Conservation (phyloP, 2,797 vertebrate species). For the Acomys russatus region DNA sequence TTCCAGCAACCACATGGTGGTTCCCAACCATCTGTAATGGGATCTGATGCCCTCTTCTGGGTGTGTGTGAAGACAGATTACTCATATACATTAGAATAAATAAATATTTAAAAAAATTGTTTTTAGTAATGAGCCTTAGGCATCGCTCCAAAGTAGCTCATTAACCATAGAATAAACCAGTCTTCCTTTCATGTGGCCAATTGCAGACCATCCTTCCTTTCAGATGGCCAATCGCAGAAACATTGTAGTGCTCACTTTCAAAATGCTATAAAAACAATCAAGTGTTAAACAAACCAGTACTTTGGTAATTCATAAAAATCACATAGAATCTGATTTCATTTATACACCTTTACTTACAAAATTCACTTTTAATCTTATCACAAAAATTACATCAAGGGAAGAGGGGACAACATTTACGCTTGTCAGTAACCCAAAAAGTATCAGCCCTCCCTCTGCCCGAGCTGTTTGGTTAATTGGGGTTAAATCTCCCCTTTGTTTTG, state of each 20-base stretch:
- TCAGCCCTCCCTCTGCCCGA: not conserved
- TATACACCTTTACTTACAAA: slow-evolving; percentile 23
- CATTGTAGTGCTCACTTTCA: not conserved
- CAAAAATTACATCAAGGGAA: not conserved
- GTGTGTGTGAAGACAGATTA: no score
- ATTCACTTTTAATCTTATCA: slow-evolving; percentile 59
- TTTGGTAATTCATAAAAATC: slow-evolving; percentile 43
- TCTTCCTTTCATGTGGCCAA: not conserved
- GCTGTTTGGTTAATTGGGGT: not conserved
- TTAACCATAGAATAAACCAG: not conserved
- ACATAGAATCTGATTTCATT: slow-evolving; percentile 16
- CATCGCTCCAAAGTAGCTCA: slow-evolving; percentile 22
- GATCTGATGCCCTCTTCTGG: no score
- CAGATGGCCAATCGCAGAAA: not conserved
- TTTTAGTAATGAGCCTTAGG: slow-evolving; percentile 30
- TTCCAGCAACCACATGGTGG: no score
- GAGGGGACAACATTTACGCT: not conserved
- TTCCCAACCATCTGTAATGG: no score
- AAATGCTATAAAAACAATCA: not conserved
- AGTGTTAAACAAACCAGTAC: slow-evolving; percentile 25
- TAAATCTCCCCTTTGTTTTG: not conserved
- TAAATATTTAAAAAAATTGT: not conserved
- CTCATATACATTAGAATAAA: no score
- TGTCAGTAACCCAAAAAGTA: slow-evolving; percentile 4
- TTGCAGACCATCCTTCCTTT: slow-evolving; percentile 5